These are phyloP conservation scores for Atta cephalotes DNA, from an alignment of 1,140 invertebrate species.

Conservation along the genomic window DNA sequence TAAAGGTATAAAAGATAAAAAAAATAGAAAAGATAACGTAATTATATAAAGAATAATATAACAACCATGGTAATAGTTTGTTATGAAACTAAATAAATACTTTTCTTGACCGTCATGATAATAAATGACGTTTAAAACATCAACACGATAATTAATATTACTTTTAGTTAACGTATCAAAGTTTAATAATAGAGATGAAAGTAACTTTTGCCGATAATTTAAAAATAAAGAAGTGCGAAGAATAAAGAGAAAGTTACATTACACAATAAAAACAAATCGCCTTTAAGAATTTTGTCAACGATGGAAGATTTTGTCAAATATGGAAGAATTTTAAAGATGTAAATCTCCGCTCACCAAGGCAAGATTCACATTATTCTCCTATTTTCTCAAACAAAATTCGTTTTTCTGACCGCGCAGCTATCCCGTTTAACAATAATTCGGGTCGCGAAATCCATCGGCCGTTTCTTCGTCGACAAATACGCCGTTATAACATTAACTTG, in stretches of 20 bases:
- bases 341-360: background rate
- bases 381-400: background rate
- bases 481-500: slow-evolving; percentile 58
- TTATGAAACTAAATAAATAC: slow-evolving; percentile 10
- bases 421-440: slow-evolving; percentile 44
- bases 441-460: slow-evolving; percentile 22
- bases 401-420: background rate
- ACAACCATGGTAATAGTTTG: background rate
- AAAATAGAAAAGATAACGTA: too few species aligned
- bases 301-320: background rate
- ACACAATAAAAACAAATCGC: slow-evolving; percentile 25
- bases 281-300: background rate
- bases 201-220: background rate
- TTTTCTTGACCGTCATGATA: background rate
- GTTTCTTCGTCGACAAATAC: slow-evolving; percentile 25
- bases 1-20: too few species aligned
- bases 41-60: background rate
- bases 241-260: slow-evolving; percentile 38
- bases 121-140: background rate
- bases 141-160: background rate
- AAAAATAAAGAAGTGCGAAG: background rate
- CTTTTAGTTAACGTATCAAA: background rate
- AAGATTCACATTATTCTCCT: background rate
- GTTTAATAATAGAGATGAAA: slow-evolving; percentile 11
- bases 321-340: background rate